A percentile compares a stretch with the other conserved stretches of the same genome.
phyloP scores from a whole-genome alignment of 2,888 invertebrate genomes.

The Auanema freiburgensis region DNA sequence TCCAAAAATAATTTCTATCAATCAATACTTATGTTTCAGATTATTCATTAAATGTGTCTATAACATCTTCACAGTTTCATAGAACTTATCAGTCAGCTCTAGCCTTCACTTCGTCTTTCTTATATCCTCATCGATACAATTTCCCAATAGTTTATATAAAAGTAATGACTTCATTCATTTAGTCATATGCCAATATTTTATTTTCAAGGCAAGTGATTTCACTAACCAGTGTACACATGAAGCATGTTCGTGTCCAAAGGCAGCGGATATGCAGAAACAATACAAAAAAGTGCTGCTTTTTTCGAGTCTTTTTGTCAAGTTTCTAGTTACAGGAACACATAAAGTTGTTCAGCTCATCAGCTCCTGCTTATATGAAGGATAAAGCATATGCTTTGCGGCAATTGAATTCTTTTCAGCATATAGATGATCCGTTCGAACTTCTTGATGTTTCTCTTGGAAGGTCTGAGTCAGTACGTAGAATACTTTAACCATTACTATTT shows the following conservation, averaged over 20 bases:
- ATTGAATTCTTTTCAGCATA: constrained; percentile 10
- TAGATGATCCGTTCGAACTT: constrained; percentile 22
- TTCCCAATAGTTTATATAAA: constrained; percentile 19
- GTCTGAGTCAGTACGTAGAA: neutral
- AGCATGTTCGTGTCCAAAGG: constrained; percentile 13
- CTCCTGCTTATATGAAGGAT: constrained; percentile 8
- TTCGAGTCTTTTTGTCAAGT: neutral
- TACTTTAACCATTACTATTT: neutral
- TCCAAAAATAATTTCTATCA: neutral
- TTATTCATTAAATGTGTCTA: constrained; percentile 19
- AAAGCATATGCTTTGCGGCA: constrained; percentile 12
- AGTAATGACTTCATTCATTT: neutral
- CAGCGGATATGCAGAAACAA: neutral
- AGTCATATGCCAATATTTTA: neutral
- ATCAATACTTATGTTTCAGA: constrained; percentile 16
- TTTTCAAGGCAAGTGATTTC: constrained; percentile 12
- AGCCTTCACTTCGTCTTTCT: constrained; percentile 77
- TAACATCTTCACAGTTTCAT: constrained; percentile 78
- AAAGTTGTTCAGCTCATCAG: neutral
- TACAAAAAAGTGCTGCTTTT: constrained; percentile 9
- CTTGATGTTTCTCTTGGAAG: constrained; percentile 25
- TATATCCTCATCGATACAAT: constrained; percentile 63
- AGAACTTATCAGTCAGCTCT: constrained; percentile 88
- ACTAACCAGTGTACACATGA: constrained; percentile 10
- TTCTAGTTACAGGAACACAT: constrained; percentile 7